Base-by-base conservation (phyloP, 1,140 invertebrate genomes). In the Drosophila nebulosa region DNA sequence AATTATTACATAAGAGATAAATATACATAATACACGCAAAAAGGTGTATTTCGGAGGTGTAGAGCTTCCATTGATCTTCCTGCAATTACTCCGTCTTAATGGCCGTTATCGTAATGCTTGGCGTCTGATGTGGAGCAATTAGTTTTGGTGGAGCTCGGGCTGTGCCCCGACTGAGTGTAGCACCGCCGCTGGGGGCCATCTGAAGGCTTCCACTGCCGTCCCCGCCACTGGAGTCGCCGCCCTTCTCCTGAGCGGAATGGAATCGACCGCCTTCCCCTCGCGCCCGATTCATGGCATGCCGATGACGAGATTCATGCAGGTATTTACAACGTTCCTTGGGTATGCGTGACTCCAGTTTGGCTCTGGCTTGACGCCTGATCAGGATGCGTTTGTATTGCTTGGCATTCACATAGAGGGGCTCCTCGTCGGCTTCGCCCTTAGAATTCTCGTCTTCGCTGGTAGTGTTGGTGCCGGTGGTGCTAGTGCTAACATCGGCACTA, bases 391-490 rank as follows among this genome's bases (percentile, higher is more conserved):
- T 96, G 92, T 99, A 99, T 90, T 99, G 99, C 68, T 91, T 98
- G n/a, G 98, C 98, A 93, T 99, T 99, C 0, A 99, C 99, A 92
- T 99, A 99, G 5, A 99, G 97, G 88, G 99, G 97, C 91, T 98
- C 97, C 92, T 98, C 96, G 12, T 97, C 93, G 61, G 97, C 93
- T 91, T 96, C 96, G 1, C 95, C 94, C 89, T 88, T 89, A 36
- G 71, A 80, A 52, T 81, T 86, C 58, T 90, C 89, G 46, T 90
- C 79, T 57, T 78, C 84, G 66, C 75, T 88, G 63, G 81, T 75
- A 1, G 88, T 81, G 55, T 81, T 81, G 2, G 86, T 81, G 1
- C 89, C 80, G 1, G 85, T 84, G 5, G 89, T 92, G 36, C 83
- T 86, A 21, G 81, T 85, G 70, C 74, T 78, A 6, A 78, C 81